A percentile compares a stretch with the other conserved stretches of the same genome.
Conservation (phyloP, 2,113 vertebrate species). For the Cyprinus carpio region DNA sequence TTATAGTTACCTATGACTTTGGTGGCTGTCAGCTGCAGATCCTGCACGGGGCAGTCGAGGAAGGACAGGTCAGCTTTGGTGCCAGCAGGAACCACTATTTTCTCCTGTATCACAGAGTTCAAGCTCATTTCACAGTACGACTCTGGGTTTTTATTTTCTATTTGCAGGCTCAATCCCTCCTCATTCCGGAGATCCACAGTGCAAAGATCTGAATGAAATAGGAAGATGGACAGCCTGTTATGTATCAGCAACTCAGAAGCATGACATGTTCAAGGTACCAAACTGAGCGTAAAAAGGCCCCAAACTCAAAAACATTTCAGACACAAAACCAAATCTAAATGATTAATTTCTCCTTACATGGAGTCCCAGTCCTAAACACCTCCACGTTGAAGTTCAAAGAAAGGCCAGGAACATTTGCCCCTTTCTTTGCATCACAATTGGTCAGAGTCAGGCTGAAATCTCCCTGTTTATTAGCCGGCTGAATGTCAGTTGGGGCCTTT, state of each 20-base stretch:
- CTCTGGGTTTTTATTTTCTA: conserved; percentile 69
- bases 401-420: conserved; percentile 65
- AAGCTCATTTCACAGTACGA: conserved; percentile 81
- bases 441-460: conserved; percentile 84
- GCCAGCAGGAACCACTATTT: conserved; percentile 74
- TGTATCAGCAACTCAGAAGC: background rate
- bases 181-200: conserved; percentile 78
- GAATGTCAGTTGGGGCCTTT: conserved; percentile 69
- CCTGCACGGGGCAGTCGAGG: conserved; percentile 81
- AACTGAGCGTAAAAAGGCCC: background rate
- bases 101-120: conserved; percentile 69
- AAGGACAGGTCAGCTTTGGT: conserved; percentile 77
- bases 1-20: conserved; percentile 66
- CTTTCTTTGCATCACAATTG: conserved; percentile 81
- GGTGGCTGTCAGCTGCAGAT: conserved; percentile 77
- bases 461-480: conserved; percentile 80
- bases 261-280: background rate
- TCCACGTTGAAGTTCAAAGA: conserved; percentile 78
- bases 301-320: background rate
- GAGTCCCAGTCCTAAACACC: conserved; percentile 70
- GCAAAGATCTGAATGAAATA: conserved; percentile 68
- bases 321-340: background rate
- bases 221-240: conserved; percentile 1
- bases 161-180: conserved; percentile 71
- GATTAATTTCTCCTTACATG: conserved; percentile 63